These are phyloP conservation scores for Sebastolobus alascanus DNA, from an alignment of 2,797 vertebrate genomes.

Conservation along the genomic window DNA sequence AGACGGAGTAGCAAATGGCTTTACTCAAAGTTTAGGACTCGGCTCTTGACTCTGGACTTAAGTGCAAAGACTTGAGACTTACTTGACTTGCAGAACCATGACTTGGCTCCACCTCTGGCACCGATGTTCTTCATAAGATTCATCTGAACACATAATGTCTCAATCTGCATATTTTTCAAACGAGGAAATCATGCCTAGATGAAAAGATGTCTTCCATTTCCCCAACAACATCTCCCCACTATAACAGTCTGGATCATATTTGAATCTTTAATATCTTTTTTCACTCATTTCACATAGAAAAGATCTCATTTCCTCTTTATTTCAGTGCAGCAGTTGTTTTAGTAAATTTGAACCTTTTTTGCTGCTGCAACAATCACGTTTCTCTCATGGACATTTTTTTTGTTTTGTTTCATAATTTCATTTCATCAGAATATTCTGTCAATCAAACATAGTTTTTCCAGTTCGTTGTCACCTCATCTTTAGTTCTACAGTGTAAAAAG, in stretches of 20 bases:
- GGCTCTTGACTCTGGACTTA: too few species aligned
- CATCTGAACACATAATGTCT: background rate
- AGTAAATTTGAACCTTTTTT: background rate
- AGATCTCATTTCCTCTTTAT: background rate
- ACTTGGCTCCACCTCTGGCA: too few species aligned
- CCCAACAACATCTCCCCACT: background rate
- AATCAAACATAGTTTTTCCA: background rate
- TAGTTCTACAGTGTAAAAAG: background rate
- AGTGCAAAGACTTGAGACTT: too few species aligned
- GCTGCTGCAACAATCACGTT: background rate
- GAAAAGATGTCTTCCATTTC: background rate
- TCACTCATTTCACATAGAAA: background rate
- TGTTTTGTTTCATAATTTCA: background rate
- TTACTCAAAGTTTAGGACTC: too few species aligned
- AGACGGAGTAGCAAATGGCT: too few species aligned
- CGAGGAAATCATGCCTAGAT: background rate
- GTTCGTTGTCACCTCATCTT: background rate
- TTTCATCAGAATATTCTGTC: background rate
- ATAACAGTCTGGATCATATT: background rate
- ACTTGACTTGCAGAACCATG: too few species aligned
- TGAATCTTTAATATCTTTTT: background rate
- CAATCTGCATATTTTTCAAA: background rate
- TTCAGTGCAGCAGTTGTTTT: background rate
- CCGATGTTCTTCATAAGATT: too few species aligned
- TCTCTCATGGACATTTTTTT: background rate